Evolutionary conservation across 1,140 invertebrate genomes (phyloP), one percentile per base, ranked within the genome.

Genomic region (Archivesica marissinica): DNA sequence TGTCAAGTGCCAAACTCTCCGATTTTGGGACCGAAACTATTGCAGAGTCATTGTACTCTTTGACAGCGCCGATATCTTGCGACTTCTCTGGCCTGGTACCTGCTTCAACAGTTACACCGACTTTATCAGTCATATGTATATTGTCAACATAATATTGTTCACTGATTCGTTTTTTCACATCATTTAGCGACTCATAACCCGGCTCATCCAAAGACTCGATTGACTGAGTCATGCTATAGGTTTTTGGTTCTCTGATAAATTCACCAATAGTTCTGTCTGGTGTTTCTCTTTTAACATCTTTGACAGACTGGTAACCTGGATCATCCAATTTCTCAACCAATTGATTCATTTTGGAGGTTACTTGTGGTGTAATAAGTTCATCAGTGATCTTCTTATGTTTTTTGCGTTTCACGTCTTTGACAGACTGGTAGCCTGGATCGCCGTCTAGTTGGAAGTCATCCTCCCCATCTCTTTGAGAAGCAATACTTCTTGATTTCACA

Each of bases 181-280:
- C 80, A 64, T 83, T 61, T 9, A 83, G 54, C 13, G 68, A 74
- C 30, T 83, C 80, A 39, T 83, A 83, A 11, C 80, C 80, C 2
- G 80, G 80, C 47, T 83, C 80, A 50, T 83, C 70, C 38, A 83
- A 56, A n/a, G 80, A 83, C 47, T 83, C 80, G 13, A 74, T 83
- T 3, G 80, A 83, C 52, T 79, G 77, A 35, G 47, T 75, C 15
- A 75, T 28, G 41, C 52, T 75, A 41, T 83, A 74, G 28, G 68
- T 83, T 75, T 74, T 83, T 33, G 80, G 20, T 44, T 54, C 35
- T 64, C 38, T 74, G 2, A 64, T 78, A 0, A 38, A 1, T 41
- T 35, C 41, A 11, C 17, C 35, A 9, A 2, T 25, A 23, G 2
- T 6, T 33, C 20, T 54, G 23, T 38, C n/a, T 0, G 23, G 0